These are phyloP conservation scores for Leptarthrus brevirostris DNA, from an alignment of 2,888 invertebrate species.

Conservation along the genomic window DNA sequence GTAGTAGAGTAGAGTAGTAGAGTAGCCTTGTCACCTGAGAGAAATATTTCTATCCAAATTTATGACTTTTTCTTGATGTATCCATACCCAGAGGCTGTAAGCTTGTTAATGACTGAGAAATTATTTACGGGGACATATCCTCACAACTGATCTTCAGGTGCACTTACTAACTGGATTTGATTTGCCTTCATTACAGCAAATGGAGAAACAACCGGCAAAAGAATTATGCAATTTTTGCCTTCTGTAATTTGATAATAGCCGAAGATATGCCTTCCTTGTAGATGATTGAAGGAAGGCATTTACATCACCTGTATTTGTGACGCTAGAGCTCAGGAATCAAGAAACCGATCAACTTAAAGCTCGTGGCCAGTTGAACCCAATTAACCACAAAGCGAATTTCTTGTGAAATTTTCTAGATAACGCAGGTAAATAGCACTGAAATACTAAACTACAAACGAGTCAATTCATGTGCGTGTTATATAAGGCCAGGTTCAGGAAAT, in stretches of 20 bases:
- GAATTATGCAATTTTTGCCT: not conserved
- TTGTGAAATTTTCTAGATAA: not conserved
- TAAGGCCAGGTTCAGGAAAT: constrained; percentile 16
- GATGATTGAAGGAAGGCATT: not conserved
- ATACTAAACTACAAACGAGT: not conserved
- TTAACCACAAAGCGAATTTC: not conserved
- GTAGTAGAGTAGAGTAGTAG: no score
- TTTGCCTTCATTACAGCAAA: not conserved
- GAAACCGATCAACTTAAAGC: not conserved
- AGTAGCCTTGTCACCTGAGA: no score
- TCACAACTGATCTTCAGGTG: not conserved
- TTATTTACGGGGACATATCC: no score
- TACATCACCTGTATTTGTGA: not conserved
- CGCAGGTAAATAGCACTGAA: not conserved
- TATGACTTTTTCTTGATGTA: no score
- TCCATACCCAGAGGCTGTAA: no score
- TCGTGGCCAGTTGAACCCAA: not conserved
- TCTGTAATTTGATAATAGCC: not conserved
- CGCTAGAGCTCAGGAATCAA: not conserved
- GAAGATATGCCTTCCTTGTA: not conserved
- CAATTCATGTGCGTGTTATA: not conserved
- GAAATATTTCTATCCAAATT: no score
- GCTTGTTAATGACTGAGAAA: no score
- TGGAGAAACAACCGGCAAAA: not conserved
- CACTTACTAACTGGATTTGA: not conserved